A percentile compares a stretch with the other conserved stretches of the same genome.
phyloP scores from a whole-genome alignment of 2,888 invertebrate species.

The Brassicogethes aeneus region DNA sequence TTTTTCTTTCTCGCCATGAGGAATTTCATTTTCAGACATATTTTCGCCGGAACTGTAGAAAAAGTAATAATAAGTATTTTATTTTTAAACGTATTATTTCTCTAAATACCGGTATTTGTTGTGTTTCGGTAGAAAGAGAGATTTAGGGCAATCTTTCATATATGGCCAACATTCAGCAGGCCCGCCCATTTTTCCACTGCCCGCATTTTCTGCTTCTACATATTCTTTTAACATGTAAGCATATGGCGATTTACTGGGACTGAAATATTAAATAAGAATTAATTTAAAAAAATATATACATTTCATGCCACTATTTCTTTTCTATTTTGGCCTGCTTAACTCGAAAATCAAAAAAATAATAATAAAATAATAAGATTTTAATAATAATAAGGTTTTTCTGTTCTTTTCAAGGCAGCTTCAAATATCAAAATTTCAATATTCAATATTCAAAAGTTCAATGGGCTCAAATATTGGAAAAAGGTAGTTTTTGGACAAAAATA shows the following conservation, averaged over 20 bases:
- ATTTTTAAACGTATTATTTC: too few species aligned
- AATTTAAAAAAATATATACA: too few species aligned
- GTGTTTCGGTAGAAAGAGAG: constrained; percentile 55
- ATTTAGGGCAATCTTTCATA: constrained; percentile 72
- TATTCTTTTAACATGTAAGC: constrained; percentile 65
- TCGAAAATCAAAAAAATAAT: neutral
- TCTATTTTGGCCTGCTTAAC: too few species aligned
- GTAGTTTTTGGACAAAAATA: too few species aligned
- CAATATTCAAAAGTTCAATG: too few species aligned
- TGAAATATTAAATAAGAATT: constrained; percentile 36
- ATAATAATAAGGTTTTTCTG: neutral
- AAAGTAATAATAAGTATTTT: neutral
- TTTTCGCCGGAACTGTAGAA: constrained; percentile 20
- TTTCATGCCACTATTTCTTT: too few species aligned
- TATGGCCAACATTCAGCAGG: constrained; percentile 81
- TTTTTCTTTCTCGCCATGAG: constrained; percentile 10
- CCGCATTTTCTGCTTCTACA: constrained; percentile 70
- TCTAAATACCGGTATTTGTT: constrained; percentile 49
- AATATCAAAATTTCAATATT: too few species aligned
- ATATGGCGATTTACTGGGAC: constrained; percentile 76
- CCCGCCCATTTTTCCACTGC: constrained; percentile 49
- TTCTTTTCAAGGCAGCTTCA: too few species aligned
- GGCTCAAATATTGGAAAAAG: too few species aligned
- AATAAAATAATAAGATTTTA: neutral
- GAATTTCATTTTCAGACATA: constrained; percentile 22